phyloP scores from a whole-genome alignment of 1,140 invertebrate genomes.

The Brachionus plicatilis region DNA sequence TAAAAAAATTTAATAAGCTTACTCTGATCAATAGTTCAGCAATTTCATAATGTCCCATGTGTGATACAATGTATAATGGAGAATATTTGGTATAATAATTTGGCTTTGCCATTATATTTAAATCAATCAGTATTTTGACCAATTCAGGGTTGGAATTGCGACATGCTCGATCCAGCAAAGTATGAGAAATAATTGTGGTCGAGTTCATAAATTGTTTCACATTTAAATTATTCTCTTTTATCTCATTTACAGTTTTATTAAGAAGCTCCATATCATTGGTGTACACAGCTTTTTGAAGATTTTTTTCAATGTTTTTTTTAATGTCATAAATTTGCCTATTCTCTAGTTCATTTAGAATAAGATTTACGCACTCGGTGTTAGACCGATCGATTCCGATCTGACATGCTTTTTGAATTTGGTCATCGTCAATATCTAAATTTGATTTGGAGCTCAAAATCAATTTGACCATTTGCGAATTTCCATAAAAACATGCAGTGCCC shows the following conservation, averaged over 20 bases:
- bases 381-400: constrained; percentile 11
- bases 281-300: constrained; percentile 26
- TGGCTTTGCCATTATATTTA: background rate
- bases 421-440: constrained; percentile 12
- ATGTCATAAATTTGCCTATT: background rate
- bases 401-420: constrained; percentile 8
- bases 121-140: constrained; percentile 12
- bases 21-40: constrained; percentile 6
- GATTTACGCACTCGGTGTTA: constrained; percentile 28
- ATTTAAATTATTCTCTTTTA: constrained; percentile 20
- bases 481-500: background rate
- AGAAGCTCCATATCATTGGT: background rate
- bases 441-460: constrained; percentile 8
- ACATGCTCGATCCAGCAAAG: constrained; percentile 16
- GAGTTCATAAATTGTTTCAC: constrained; percentile 37
- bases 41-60: constrained; percentile 18
- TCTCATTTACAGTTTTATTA: background rate
- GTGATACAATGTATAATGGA: constrained; percentile 34
- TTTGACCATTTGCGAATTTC: background rate
- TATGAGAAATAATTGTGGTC: background rate
- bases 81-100: constrained; percentile 39
- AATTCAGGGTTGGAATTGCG: constrained; percentile 23
- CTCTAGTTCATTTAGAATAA: constrained; percentile 16
- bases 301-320: background rate
- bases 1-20: background rate